Base-by-base conservation (phyloP, 2,888 invertebrate genomes). In the Drosophila helvetica region DNA sequence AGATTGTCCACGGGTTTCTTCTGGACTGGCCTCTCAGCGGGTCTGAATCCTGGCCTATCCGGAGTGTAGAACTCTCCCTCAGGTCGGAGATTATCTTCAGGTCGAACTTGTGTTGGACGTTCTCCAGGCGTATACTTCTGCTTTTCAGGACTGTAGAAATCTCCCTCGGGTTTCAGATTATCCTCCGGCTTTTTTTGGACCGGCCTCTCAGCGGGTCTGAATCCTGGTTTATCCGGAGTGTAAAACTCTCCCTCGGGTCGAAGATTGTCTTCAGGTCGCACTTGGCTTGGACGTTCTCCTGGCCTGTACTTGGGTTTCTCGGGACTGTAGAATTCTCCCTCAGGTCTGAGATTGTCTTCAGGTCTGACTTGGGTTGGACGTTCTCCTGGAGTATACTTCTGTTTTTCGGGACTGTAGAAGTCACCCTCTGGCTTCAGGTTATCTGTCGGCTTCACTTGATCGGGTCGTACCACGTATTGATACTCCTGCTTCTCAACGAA, bases 291-390 rank as follows among this genome's bases (percentile, higher is more conserved):
- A 58, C 91, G 91, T 74, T 94, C 94, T 51, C 92, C 94, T 0
- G 94, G 93, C 9, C 86, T 90, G 78, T 91, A 94, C 0, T 80
- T 69, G 0, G 92, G 91, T 58, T 92, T 93, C 50, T 92, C 91
- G 0, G 93, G 94, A 18, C 90, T 77, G 25, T 92, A 92, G 77
- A 94, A 94, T 1, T 94, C 68, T 1, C 93, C 94, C 94, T 90
- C 93, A 1, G 93, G 93, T n/a, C 77, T 82, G 1, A 94, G 80
- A 77, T 93, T 93, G 77, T 94, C 93, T 65, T 89, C 92, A 4
- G 93, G 93, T 74, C 91, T 92, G 3, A 93, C 92, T 56, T 93
- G 93, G 12, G 91, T 86, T 64, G 90, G 91, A 30, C 93, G 86
- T 68, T 93, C 93, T n/a, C 92, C 93, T 0, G 93, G 93, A 1